phyloP scores from a whole-genome alignment of 2,888 invertebrate genomes.

The Diloba caeruleocephala region DNA sequence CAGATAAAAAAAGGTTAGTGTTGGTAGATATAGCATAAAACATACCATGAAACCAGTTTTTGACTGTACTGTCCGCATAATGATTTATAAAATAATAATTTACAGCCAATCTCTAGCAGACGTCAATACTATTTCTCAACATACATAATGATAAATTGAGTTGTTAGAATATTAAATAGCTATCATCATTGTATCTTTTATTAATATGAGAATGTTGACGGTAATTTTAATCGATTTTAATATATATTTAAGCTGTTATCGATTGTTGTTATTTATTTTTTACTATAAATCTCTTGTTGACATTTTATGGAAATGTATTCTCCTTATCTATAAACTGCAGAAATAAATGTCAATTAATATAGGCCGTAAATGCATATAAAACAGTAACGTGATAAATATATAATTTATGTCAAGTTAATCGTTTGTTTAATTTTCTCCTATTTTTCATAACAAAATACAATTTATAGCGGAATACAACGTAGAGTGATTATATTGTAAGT shows the following conservation, averaged over 20 bases:
- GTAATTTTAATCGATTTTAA: constrained; percentile 28
- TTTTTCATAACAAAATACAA: too few species aligned
- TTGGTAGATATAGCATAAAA: constrained; percentile 69
- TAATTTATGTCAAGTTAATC: constrained; percentile 20
- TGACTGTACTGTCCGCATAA: constrained; percentile 67
- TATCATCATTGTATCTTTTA: constrained; percentile 21
- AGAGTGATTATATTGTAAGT: too few species aligned
- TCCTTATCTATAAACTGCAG: constrained; percentile 19
- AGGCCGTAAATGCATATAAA: constrained; percentile 7
- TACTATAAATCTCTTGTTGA: constrained; percentile 28
- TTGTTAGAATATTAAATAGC: constrained; percentile 28
- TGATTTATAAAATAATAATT: constrained; percentile 35
- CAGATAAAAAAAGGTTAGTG: constrained; percentile 73
- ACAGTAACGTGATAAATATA: constrained; percentile 24
- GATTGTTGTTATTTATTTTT: constrained; percentile 24
- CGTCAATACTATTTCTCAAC: constrained; percentile 37
- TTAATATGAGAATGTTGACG: constrained; percentile 23
- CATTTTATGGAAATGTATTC: constrained; percentile 16
- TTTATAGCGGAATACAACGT: too few species aligned
- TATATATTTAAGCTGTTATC: constrained; percentile 15
- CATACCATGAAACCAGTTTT: constrained; percentile 74
- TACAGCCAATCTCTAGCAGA: constrained; percentile 25
- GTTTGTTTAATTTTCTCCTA: constrained; percentile 32
- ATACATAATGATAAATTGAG: constrained; percentile 34
- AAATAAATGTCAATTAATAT: constrained; percentile 20